Evolutionary conservation across 2,797 vertebrate genomes (phyloP), one percentile per base, ranked within the genome.

Genomic region (Scyliorhinus canicula): DNA sequence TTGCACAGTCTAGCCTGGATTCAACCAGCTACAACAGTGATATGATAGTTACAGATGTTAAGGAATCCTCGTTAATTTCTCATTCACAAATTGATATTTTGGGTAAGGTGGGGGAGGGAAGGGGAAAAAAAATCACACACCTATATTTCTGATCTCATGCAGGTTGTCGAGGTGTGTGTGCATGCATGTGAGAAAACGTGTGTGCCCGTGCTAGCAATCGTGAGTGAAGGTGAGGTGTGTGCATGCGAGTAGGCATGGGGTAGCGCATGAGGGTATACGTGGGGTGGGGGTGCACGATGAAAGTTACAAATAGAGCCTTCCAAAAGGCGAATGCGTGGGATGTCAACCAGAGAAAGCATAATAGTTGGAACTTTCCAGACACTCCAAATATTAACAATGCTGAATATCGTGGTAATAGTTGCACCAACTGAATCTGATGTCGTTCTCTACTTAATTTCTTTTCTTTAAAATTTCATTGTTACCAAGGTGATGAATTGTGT

Each of bases 191-290:
- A 1, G 57, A n/a, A n/a, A n/a, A n/a, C n/a, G n/a, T n/a, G n/a
- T n/a, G n/a, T n/a, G n/a, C n/a, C n/a, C n/a, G n/a, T n/a, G n/a
- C n/a, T n/a, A n/a, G n/a, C n/a, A n/a, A n/a, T n/a, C 57, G 2
- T 60, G 57, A 60, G 57, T 95, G 95, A 95, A 95, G 93, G 65
- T 94, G 95, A 65, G 95, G 95, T 96, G 96, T 77, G 67, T 71
- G 35, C 2, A 35, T 77, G 11, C 95, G 88, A 95, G 93, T 90
- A 95, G 96, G 95, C 84, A 95, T 71, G 67, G 67, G 6, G 3
- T 12, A 24, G 28, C n/a, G n/a, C n/a, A 40, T 44, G 77, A n/a
- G n/a, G 19, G 69, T 11, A 3, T 11, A n/a, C 9, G 71, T n/a
- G n/a, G n/a, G n/a, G n/a, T n/a, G n/a, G n/a, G n/a, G n/a, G n/a